Base-by-base conservation (phyloP, 2,113 vertebrate genomes). In the Willisornis vidua region DNA sequence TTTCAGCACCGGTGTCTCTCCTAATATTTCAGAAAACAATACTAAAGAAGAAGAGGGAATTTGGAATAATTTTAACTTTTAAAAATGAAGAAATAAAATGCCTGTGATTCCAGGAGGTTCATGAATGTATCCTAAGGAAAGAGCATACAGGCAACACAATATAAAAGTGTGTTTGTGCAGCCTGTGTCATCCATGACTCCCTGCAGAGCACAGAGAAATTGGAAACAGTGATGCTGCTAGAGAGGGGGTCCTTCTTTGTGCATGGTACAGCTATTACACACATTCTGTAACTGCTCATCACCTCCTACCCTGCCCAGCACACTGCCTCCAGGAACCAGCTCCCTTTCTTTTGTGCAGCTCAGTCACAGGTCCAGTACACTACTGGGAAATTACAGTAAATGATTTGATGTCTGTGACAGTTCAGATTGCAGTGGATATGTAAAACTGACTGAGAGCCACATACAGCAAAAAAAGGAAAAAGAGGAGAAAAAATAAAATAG, bases 151-250 rank as follows among this genome's bases (percentile, higher is more conserved):
- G 14, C n/a, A 83, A 35, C 49, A 61, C 4, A 20, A 10, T 15
- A 45, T 4, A 24, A 6, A 3, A 23, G 12, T 17, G 12, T 46
- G 13, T 7, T 37, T 66, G 49, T n/a, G 10, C 22, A 5, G n/a
- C 2, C 1, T 0, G 0, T 54, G 57, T 51, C 25, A 3, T 3
- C 58, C 14, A 28, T 12, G 52, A 10, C 33, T 73, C 29, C 68
- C 33, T 17, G 7, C 0, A 2, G 59, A 65, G 55, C 14, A 25
- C 43, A 35, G 41, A 26, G 58, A 76, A 65, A 35, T 7, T 41
- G 54, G 5, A 31, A 62, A 10, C 31, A 24, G 37, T 25, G 71
- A n/a, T 79, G 66, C 17, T 46, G 10, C 51, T 10, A 19, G n/a
- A 46, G 1, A 61, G 52, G 70, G n/a, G 2, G 17, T 5, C 55